phyloP scores from a whole-genome alignment of 2,797 vertebrate genomes.

The Peromyscus melanophrys region DNA sequence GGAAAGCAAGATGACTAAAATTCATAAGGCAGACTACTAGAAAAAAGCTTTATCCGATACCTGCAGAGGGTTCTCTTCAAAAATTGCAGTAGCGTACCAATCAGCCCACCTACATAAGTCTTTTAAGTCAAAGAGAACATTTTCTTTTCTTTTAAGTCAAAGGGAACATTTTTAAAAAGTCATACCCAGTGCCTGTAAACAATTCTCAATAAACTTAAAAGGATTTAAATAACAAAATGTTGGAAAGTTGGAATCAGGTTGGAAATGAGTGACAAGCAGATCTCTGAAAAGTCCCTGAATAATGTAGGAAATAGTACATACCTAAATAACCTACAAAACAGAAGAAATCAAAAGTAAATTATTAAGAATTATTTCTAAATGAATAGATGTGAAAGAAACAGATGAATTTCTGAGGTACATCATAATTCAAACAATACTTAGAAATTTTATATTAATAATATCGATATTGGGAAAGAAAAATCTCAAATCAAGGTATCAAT shows the following conservation, averaged over 20 bases:
- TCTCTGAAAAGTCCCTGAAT: not conserved
- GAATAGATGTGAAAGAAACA: slow-evolving; percentile 17
- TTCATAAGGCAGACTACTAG: not conserved
- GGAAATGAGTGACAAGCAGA: not conserved
- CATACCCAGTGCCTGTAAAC: not conserved
- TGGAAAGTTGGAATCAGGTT: slow-evolving; percentile 7
- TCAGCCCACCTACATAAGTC: not conserved
- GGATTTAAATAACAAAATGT: not conserved
- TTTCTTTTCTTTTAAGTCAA: not conserved
- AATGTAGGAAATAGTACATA: not conserved
- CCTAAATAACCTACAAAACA: slow-evolving; percentile 18
- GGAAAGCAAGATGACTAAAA: not conserved
- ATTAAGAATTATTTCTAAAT: slow-evolving; percentile 24
- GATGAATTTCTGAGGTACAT: not conserved
- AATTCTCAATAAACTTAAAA: not conserved
- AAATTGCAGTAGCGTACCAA: not conserved
- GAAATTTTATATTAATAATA: slow-evolving; percentile 6
- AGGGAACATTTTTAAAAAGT: not conserved
- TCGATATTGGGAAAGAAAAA: slow-evolving; percentile 14
- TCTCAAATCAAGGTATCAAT: slow-evolving; percentile 9
- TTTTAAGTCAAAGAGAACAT: not conserved
- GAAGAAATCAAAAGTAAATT: slow-evolving; percentile 34
- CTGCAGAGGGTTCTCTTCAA: not conserved
- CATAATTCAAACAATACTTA: not conserved
- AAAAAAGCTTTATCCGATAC: slow-evolving; percentile 12